These are phyloP conservation scores for Sapayoa aenigma DNA, from an alignment of 2,113 vertebrate genomes.

Conservation along the genomic window DNA sequence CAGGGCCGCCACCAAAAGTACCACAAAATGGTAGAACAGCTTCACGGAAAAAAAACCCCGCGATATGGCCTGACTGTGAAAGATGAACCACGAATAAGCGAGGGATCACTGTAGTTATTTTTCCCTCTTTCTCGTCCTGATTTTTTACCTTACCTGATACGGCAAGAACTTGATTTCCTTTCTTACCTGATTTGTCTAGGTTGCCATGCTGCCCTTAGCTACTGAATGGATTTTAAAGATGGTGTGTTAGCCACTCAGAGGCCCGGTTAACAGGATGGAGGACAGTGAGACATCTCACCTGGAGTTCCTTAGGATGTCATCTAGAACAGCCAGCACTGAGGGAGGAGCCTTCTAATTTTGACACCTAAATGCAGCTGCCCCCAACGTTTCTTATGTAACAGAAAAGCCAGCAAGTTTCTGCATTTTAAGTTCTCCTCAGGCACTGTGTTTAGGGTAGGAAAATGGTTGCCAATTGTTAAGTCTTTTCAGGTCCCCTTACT, in stretches of 20 bases:
- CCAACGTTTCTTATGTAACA: background rate
- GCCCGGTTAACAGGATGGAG: background rate
- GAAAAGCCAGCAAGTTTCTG: background rate
- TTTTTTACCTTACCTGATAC: background rate
- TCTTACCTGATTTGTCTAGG: background rate
- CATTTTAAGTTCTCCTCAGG: background rate
- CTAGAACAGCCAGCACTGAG: background rate
- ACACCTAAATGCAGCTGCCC: background rate
- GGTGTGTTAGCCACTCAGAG: background rate
- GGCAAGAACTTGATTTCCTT: background rate
- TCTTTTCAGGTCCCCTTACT: background rate
- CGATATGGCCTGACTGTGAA: too few relatives aligned
- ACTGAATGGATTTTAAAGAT: background rate
- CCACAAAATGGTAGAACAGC: too few relatives aligned
- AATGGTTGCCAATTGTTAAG: background rate
- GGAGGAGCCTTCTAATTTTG: background rate
- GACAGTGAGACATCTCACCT: background rate
- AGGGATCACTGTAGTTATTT: too few relatives aligned
- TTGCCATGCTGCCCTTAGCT: background rate
- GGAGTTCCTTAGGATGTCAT: background rate
- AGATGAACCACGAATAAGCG: too few relatives aligned
- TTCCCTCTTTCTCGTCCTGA: background rate
- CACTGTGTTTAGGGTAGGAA: background rate
- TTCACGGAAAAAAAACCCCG: too few relatives aligned
- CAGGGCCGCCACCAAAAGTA: too few relatives aligned